Conservation (phyloP, 2,113 vertebrate genomes). For the Scytalopus superciliaris region DNA sequence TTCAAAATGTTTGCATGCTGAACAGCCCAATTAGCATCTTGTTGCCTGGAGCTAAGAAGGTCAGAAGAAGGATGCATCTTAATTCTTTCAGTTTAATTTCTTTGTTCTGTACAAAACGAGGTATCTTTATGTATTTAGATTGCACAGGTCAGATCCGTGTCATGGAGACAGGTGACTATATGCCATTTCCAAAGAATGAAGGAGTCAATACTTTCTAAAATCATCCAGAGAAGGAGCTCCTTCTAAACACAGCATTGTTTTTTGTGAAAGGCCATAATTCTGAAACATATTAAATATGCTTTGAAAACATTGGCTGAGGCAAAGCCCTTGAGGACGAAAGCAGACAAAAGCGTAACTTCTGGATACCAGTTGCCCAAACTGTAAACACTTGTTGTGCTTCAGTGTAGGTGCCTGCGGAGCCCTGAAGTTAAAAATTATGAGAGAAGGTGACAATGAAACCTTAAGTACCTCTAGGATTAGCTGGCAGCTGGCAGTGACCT, state of each 20-base stretch:
- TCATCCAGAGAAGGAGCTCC: not conserved
- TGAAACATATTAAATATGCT: not conserved
- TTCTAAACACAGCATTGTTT: rapidly evolving
- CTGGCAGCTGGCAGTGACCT: not conserved
- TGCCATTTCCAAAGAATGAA: not conserved
- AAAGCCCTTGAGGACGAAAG: not conserved
- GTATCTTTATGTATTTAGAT: not conserved
- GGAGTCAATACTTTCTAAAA: not conserved
- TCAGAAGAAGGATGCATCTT: not conserved
- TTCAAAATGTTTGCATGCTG: conserved; percentile 22
- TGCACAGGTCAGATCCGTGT: not conserved
- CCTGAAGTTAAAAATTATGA: not conserved
- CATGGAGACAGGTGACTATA: not conserved
- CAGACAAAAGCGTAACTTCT: not conserved
- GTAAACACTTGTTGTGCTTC: not conserved
- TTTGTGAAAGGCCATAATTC: not conserved
- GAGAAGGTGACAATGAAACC: not conserved
- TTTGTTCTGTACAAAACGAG: not conserved
- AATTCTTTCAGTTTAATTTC: not conserved
- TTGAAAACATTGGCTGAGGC: not conserved
- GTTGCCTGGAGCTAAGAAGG: conserved; percentile 19
- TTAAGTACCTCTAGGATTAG: not conserved
- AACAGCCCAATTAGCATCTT: conserved; percentile 36
- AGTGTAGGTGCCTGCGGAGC: not conserved
- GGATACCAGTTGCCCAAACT: not conserved